Percentiles rank a stretch among this genome's conserved stretches.
These are phyloP conservation scores for Molorchus minor DNA, from an alignment of 2,888 invertebrate genomes.

Conservation along the genomic window DNA sequence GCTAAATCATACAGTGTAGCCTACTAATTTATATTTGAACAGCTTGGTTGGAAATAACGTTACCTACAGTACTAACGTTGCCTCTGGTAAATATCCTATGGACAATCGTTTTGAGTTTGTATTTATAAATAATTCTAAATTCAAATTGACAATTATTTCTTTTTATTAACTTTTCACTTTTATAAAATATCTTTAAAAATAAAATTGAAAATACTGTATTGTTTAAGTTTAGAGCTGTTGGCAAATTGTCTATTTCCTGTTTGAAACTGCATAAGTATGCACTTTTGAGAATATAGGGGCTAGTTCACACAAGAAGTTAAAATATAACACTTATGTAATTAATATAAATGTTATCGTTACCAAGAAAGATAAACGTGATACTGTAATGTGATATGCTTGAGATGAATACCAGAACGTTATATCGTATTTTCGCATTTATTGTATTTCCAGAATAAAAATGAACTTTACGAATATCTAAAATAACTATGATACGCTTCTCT, in stretches of 20 bases:
- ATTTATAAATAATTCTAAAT: not conserved
- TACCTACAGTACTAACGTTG: not conserved
- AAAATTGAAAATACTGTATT: not conserved
- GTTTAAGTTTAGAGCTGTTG: not conserved
- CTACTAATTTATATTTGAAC: constrained; percentile 24
- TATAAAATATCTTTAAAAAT: not conserved
- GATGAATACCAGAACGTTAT: too few species aligned
- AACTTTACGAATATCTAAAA: too few species aligned
- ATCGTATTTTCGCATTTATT: too few species aligned
- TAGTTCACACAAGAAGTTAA: too few species aligned
- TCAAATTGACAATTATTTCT: not conserved
- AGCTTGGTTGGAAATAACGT: not conserved
- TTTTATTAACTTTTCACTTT: not conserved
- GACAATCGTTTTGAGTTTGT: not conserved
- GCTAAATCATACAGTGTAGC: constrained; percentile 20
- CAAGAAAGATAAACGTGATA: not conserved
- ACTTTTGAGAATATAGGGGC: too few species aligned
- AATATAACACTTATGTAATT: not conserved
- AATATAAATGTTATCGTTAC: not conserved
- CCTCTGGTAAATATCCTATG: not conserved
- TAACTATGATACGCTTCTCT: too few species aligned
- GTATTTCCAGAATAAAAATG: too few species aligned
- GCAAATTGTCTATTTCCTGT: not conserved
- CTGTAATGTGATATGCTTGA: too few species aligned
- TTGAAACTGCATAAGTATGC: not conserved